Conservation (phyloP, 2,888 invertebrate species). For the Ganaspis brasiliensis region DNA sequence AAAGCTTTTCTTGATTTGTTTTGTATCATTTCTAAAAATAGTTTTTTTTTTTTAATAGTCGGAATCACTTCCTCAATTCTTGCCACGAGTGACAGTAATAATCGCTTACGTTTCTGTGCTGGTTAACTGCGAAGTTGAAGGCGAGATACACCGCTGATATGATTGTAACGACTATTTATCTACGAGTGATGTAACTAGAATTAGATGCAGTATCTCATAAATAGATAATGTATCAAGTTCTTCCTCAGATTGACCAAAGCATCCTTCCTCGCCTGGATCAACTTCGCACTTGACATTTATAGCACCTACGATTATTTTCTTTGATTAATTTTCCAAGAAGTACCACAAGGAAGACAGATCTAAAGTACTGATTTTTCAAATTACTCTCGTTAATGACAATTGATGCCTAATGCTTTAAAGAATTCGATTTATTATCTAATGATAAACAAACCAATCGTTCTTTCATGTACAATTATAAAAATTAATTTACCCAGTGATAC, state of each 20-base stretch:
- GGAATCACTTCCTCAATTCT: conserved; percentile 26
- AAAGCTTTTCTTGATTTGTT: background rate
- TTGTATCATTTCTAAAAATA: conserved; percentile 20
- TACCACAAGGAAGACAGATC: background rate
- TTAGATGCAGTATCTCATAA: conserved; percentile 41
- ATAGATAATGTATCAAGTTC: conserved; percentile 36
- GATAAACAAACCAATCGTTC: background rate
- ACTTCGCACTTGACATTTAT: conserved; percentile 33
- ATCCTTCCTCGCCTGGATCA: conserved; percentile 28
- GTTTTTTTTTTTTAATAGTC: background rate
- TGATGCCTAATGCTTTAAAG: background rate
- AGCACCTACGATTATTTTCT: conserved; percentile 24
- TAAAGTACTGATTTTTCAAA: background rate
- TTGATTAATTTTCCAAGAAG: conserved; percentile 32
- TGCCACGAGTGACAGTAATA: conserved; percentile 14
- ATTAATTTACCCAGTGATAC: too few relatives aligned
- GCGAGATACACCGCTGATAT: conserved; percentile 40
- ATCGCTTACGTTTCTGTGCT: conserved; percentile 22
- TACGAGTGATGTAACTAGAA: conserved; percentile 37
- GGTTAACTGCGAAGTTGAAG: conserved; percentile 31
- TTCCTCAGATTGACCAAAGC: background rate
- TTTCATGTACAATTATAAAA: too few relatives aligned
- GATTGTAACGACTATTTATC: conserved; percentile 33
- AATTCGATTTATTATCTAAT: background rate
- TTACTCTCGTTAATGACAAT: background rate